Evolutionary conservation across 37 sponge, comb jelly and placozoan species (phyloP).

Genomic region (Beroe ovata): DNA sequence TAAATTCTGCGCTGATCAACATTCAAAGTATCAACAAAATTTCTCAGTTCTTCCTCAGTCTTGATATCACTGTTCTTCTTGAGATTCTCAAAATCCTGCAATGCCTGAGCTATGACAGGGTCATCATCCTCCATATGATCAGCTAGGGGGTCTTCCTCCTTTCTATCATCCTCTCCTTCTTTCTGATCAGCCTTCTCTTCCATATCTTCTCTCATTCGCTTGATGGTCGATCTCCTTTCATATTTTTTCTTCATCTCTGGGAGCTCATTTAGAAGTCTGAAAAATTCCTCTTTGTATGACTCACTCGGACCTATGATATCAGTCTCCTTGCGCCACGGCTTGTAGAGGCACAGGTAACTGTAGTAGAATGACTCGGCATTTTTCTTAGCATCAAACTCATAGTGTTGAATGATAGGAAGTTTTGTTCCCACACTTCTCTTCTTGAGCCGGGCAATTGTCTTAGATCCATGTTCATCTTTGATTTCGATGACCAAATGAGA

Average conservation of each 20-base stretch:
- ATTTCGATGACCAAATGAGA: not conserved
- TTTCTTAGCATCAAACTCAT: not conserved
- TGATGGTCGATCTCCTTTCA: not conserved
- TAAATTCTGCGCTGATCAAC: conserved; percentile 12
- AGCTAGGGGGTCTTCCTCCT: not conserved
- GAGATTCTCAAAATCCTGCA: not conserved
- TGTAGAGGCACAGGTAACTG: not conserved
- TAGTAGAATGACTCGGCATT: not conserved
- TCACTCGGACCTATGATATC: not conserved
- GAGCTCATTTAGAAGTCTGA: not conserved
- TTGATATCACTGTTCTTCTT: not conserved
- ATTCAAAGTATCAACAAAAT: not conserved
- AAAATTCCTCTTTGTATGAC: not conserved
- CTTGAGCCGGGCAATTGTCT: no score
- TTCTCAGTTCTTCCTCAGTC: not conserved
- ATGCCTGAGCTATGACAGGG: not conserved
- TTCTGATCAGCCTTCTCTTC: not conserved
- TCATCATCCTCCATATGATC: not conserved
- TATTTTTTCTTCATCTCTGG: not conserved
- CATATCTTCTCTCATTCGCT: not conserved
- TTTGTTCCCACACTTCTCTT: no score
- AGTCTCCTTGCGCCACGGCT: not conserved
- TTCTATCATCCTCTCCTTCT: not conserved
- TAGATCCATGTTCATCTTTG: not conserved
- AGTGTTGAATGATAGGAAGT: no score